Evolutionary conservation across 2,113 vertebrate genomes (phyloP), one percentile per base, ranked within the genome.

Genomic region (Tyrannus savana): DNA sequence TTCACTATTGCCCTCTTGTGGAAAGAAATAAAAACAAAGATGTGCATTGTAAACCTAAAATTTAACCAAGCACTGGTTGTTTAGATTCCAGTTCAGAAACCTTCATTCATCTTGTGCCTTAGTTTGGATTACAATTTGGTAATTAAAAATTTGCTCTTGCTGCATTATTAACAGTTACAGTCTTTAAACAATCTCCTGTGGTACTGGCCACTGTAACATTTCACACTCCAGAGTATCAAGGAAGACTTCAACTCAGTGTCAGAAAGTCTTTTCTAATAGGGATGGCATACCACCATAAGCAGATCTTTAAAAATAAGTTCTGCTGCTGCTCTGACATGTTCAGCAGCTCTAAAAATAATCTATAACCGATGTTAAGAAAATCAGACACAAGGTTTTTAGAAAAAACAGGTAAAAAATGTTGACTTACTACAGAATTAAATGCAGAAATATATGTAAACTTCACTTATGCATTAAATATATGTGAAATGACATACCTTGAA

Each of bases 1-100:
- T 56, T 90, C 55, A 47, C 35, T 91, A 50, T 44, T 88, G 97
- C 97, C 95, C 93, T 85, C 97, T 91, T 77, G 93, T 97, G 97
- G 97, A 68, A 91, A 64, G n/a, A 93, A 90, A 49, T 50, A 88
- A 81, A 88, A 67, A 2, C 17, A 83, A 80, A 41, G 12, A 15
- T 9, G 15, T 24, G 5, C 4, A 4, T 17, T 6, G 18, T 11
- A 67, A 75, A 53, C 5, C 4, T 12, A n/a, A 66, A 52, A 76
- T 39, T 14, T 23, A 66, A 55, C 71, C 1, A 3, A 60, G 52
- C 64, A 19, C 15, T 14, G 7, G 3, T 55, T 88, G 52, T 18
- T 52, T 78, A 55, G 10, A 78, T 47, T 7, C 1, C 7, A n/a
- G 5, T 35, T 84, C 27, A 75, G 69, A 87, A 89, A 78, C 0